These are phyloP conservation scores for Euzophera pinguis DNA, from an alignment of 2,888 invertebrate genomes.

Conservation along the genomic window DNA sequence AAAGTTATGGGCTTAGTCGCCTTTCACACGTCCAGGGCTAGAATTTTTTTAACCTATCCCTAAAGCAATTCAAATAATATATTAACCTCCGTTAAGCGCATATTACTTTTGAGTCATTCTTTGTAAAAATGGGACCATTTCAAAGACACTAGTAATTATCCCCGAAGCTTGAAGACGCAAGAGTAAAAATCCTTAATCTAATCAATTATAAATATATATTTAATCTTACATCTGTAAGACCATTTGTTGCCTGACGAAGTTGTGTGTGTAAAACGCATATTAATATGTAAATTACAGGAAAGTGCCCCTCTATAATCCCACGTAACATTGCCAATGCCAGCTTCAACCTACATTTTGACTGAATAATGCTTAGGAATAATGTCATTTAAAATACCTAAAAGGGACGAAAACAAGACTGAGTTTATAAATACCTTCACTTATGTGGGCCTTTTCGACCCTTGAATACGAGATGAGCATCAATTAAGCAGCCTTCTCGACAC, in stretches of 20 bases:
- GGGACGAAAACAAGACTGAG: slow-evolving; percentile 30
- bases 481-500: slow-evolving; percentile 49
- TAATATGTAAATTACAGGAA: slow-evolving; percentile 1
- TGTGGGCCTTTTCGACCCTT: slow-evolving; percentile 55
- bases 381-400: slow-evolving; percentile 18
- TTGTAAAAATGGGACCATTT: no score
- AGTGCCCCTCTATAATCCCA: background rate
- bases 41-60: no score
- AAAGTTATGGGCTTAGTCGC: no score
- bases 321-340: background rate
- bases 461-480: slow-evolving; percentile 64
- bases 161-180: no score
- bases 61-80: no score
- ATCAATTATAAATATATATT: no score
- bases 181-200: no score
- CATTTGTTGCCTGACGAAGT: background rate
- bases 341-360: slow-evolving; percentile 1
- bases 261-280: background rate
- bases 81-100: no score
- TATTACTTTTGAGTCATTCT: no score
- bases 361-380: slow-evolving; percentile 5
- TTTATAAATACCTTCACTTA: slow-evolving; percentile 52
- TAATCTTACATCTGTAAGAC: no score
- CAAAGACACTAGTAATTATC: no score
- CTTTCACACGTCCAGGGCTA: no score